These are phyloP conservation scores for Listronotus bonariensis DNA, from an alignment of 1,140 invertebrate genomes.

Conservation along the genomic window DNA sequence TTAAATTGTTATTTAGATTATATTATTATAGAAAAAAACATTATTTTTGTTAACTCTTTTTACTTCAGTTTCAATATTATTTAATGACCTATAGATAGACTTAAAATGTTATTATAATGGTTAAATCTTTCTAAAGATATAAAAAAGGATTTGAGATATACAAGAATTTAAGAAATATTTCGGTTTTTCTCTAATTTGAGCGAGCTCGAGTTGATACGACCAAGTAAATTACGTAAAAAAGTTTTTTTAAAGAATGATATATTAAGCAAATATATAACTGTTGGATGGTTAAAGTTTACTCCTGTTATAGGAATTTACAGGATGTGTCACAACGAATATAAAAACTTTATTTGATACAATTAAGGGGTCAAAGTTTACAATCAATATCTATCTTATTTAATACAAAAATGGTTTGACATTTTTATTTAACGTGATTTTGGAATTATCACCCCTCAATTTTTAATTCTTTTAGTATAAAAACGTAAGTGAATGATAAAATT, in stretches of 20 bases:
- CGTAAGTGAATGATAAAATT: too few species aligned
- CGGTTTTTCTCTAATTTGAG: conserved; percentile 15
- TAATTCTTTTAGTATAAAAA: too few species aligned
- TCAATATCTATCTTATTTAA: too few species aligned
- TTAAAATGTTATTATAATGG: background rate
- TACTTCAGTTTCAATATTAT: conserved; percentile 6
- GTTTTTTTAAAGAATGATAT: too few species aligned
- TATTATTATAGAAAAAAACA: conserved; percentile 2
- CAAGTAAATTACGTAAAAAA: background rate
- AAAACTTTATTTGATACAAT: too few species aligned
- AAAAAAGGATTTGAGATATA: background rate
- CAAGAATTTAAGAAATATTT: conserved; percentile 3
- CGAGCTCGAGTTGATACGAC: conserved; percentile 1
- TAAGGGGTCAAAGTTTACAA: too few species aligned
- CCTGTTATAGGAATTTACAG: background rate
- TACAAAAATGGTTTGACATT: too few species aligned
- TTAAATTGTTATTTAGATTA: conserved; percentile 12
- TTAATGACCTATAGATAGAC: conserved; percentile 11
- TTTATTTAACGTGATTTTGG: too few species aligned
- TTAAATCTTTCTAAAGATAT: background rate
- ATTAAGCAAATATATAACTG: background rate
- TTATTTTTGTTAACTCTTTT: conserved; percentile 14
- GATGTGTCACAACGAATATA: too few species aligned
- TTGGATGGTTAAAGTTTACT: conserved; percentile 2
- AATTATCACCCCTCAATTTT: too few species aligned